Conservation (phyloP, 2,113 vertebrate species). For the Tachysurus vachellii region DNA sequence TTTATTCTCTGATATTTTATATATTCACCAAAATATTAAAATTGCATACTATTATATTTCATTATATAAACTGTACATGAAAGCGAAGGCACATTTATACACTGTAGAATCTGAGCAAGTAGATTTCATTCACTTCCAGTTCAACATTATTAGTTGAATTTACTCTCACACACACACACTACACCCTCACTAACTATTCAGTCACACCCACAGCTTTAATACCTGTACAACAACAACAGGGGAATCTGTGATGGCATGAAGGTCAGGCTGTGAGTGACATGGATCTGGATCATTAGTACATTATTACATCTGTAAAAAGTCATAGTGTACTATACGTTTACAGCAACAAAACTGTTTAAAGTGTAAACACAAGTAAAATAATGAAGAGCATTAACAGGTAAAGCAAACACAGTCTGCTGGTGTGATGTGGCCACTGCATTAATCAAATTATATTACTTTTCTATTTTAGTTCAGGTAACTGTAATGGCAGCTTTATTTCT, state of each 20-base stretch:
- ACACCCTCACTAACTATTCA: background rate
- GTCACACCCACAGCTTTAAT: constrained; percentile 15
- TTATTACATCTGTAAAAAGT: background rate
- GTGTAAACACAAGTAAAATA: constrained; percentile 16
- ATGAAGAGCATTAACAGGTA: background rate
- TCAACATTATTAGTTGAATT: constrained; percentile 30
- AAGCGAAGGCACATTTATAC: constrained; percentile 97
- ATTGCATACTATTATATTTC: constrained; percentile 81
- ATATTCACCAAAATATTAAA: constrained; percentile 80
- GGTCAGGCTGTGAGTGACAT: background rate
- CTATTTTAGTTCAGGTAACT: constrained; percentile 17
- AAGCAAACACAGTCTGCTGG: constrained; percentile 3
- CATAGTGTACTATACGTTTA: constrained; percentile 9
- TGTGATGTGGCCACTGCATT: background rate
- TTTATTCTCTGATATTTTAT: constrained; percentile 68
- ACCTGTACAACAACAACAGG: background rate
- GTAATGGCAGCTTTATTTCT: constrained; percentile 1
- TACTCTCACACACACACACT: constrained; percentile 17
- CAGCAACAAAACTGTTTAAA: background rate
- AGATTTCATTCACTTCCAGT: constrained; percentile 30
- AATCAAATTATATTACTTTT: background rate
- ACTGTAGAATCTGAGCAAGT: constrained; percentile 67
- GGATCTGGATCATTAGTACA: background rate
- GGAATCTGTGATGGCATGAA: too few species aligned
- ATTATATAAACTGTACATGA: constrained; percentile 98